These are phyloP conservation scores for Oostethus manadensis DNA, from an alignment of 2,113 vertebrate genomes.

Conservation along the genomic window DNA sequence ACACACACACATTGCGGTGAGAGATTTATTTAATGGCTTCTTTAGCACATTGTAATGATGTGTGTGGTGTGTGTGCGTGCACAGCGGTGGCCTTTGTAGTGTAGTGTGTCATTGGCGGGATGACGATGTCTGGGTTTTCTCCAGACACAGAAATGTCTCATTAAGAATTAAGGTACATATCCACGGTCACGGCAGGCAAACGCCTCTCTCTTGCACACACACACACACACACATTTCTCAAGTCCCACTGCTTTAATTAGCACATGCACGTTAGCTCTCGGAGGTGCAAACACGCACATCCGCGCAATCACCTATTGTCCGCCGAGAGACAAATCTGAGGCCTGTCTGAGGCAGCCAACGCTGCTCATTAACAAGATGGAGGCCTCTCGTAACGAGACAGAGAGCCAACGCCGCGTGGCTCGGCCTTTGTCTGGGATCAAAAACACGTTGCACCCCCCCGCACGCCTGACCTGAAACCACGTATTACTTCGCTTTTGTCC, in stretches of 20 bases:
- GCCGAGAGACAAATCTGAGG: constrained; percentile 73
- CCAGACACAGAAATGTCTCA: constrained; percentile 76
- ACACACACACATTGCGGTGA: constrained; percentile 20
- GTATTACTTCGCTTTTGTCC: constrained; percentile 67
- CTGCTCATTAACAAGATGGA: constrained; percentile 72
- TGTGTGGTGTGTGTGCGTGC: constrained; percentile 22
- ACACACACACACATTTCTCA: constrained; percentile 43
- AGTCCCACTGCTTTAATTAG: constrained; percentile 72
- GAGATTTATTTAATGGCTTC: constrained; percentile 62
- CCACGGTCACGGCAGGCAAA: constrained; percentile 67
- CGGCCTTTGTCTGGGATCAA: constrained; percentile 72
- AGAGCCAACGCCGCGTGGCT: constrained; percentile 64
- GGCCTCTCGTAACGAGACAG: constrained; percentile 32
- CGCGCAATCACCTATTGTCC: constrained; percentile 69
- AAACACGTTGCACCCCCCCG: constrained; percentile 54
- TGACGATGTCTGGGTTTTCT: constrained; percentile 68
- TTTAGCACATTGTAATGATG: constrained; percentile 66
- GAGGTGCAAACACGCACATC: constrained; percentile 55
- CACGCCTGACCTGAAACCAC: constrained; percentile 59
- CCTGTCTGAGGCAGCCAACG: constrained; percentile 68
- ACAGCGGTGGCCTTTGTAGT: constrained; percentile 68
- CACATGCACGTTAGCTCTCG: constrained; percentile 52
- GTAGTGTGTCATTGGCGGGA: constrained; percentile 52
- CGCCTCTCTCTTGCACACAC: constrained; percentile 53
- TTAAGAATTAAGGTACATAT: constrained; percentile 81